Base-by-base conservation (phyloP, 2,113 vertebrate species). In the Pogonocichla stellata region DNA sequence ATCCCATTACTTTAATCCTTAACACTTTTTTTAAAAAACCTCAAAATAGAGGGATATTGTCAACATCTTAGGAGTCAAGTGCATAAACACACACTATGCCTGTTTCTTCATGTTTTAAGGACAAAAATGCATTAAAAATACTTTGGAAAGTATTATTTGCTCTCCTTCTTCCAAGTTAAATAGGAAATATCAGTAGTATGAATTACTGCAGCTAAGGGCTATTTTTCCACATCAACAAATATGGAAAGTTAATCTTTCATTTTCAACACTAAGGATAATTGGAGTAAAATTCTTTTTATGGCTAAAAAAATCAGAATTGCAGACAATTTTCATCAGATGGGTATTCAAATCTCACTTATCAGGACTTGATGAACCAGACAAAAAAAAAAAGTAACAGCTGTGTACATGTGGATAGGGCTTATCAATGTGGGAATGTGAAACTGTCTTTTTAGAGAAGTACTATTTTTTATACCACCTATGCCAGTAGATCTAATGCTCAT, bases 271-370 rank as follows among this genome's bases (percentile, higher is more conserved):
- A 81, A 61, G 34, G 47, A 90, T 70, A 95, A 88, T 81, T 88
- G 70, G 19, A 96, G 50, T 42, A 77, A 90, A 74, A 64, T 60
- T 83, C 25, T 71, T 96, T 77, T 83, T 47, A 88, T 14, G 28
- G 42, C 50, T 77, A 69, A 75, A 56, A 95, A 95, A 97, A 91
- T 53, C 34, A 87, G 62, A 88, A 91, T 61, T 2, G 0, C 34
- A 81, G 80, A 85, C 57, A 70, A 81, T 85, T 97, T 92, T 96
- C 75, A 97, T 95, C 73, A 88, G 53, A 40, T 36, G 22, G 6
- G 23, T 74, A 90, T 95, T 90, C 70, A 88, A 80, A 50, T 86
- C 93, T n/a, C 72, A 80, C 67, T 90, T 88, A 69, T 47, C 65
- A 90, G 60, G 88, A 95, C 45, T 50, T 93, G 84, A 92, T 84